A percentile compares a stretch with the other conserved stretches of the same genome.
Conservation (phyloP, 1,140 invertebrate species). For the Ostrea edulis region DNA sequence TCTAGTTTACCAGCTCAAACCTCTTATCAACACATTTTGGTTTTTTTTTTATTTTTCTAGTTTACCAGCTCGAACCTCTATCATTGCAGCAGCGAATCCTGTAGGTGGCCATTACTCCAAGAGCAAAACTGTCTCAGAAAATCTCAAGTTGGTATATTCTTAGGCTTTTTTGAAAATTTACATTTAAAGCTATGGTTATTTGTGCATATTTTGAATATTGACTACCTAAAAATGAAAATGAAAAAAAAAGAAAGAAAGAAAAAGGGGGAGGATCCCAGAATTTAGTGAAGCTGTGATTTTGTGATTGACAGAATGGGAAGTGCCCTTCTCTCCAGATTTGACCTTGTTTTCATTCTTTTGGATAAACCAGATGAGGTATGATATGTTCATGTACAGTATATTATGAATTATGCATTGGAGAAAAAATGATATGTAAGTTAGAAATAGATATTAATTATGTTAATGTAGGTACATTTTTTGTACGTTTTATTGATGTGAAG, state of each 20-base stretch:
- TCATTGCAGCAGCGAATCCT: slow-evolving; percentile 96
- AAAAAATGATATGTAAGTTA: no score
- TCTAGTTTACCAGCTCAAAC: no score
- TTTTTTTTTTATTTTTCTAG: slow-evolving; percentile 81
- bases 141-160: slow-evolving; percentile 84
- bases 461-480: no score
- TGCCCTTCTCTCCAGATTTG: slow-evolving; percentile 94
- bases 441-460: no score
- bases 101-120: slow-evolving; percentile 92
- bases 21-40: no score
- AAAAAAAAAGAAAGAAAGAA: no score
- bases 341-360: slow-evolving; percentile 94
- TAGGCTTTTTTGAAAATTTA: background rate
- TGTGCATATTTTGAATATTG: no score
- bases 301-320: slow-evolving; percentile 83
- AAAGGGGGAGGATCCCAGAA: no score
- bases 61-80: slow-evolving; percentile 89
- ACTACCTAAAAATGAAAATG: no score
- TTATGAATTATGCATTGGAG: no score
- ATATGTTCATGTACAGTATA: background rate
- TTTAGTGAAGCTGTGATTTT: background rate
- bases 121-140: slow-evolving; percentile 92
- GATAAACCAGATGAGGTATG: slow-evolving; percentile 90
- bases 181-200: no score
- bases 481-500: no score